A percentile compares a stretch with the other conserved stretches of the same genome.
Evolutionary conservation across 2,888 invertebrate species (phyloP).

Genomic region (Amphipyra tragopoginis): DNA sequence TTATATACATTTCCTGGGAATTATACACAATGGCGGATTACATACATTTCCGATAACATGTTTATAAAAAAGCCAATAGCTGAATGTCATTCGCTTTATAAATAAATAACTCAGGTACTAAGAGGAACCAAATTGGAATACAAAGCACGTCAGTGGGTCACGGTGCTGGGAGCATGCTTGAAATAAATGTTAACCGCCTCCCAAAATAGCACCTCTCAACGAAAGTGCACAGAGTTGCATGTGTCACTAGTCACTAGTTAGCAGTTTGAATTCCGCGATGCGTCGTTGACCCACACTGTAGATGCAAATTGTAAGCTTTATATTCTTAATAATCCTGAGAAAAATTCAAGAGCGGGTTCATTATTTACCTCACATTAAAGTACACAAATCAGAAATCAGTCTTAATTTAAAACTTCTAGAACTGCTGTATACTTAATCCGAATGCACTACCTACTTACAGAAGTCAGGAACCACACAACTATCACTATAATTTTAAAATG

Average conservation of each 20-base stretch:
- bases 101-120: conserved; percentile 66
- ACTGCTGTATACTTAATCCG: background rate
- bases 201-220: conserved; percentile 74
- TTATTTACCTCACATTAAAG: background rate
- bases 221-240: conserved; percentile 70
- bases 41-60: too few relatives aligned
- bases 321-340: conserved; percentile 13
- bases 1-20: too few relatives aligned
- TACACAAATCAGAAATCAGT: background rate
- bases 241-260: conserved; percentile 6
- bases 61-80: too few relatives aligned
- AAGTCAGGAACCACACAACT: conserved; percentile 40
- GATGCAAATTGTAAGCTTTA: too few relatives aligned
- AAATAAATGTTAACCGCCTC: conserved; percentile 78
- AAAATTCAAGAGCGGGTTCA: conserved; percentile 7
- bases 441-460: conserved; percentile 38
- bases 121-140: conserved; percentile 73
- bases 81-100: too few relatives aligned
- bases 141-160: conserved; percentile 83
- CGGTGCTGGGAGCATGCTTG: conserved; percentile 75
- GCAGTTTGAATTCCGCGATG: conserved; percentile 22
- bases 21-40: too few relatives aligned
- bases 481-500: conserved; percentile 63
- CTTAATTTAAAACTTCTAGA: conserved; percentile 10
- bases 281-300: conserved; percentile 17